Percentiles rank a stretch among this genome's conserved stretches.
These are phyloP conservation scores for Agonopterix arenella DNA, from an alignment of 2,888 invertebrate species.

Conservation along the genomic window DNA sequence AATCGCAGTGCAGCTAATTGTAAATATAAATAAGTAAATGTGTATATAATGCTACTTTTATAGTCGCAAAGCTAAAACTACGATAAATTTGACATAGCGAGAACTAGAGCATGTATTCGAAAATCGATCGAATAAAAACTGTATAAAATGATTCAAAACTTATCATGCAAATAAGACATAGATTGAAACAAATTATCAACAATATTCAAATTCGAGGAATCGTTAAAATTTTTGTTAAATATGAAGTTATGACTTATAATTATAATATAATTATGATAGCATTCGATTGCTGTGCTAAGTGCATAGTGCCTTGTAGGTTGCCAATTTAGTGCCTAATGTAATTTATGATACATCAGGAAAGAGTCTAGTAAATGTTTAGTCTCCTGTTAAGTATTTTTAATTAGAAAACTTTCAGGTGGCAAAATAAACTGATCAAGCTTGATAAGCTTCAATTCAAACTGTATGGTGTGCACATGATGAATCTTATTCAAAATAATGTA, in stretches of 20 bases:
- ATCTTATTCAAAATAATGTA: no score
- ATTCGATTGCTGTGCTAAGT: conserved; percentile 69
- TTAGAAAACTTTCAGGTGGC: conserved; percentile 12
- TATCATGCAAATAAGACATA: conserved; percentile 9
- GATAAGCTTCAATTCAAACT: conserved; percentile 18
- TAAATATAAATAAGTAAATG: conserved; percentile 57
- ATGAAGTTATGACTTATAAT: conserved; percentile 7
- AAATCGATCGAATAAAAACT: not conserved
- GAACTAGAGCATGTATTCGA: not conserved
- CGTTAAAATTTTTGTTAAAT: conserved; percentile 8
- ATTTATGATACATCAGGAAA: conserved; percentile 39
- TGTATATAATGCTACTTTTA: conserved; percentile 55
- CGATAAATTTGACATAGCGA: conserved; percentile 5
- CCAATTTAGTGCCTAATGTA: conserved; percentile 74
- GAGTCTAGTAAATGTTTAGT: conserved; percentile 21
- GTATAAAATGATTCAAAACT: not conserved
- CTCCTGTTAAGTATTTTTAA: conserved; percentile 6
- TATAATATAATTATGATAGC: conserved; percentile 8
- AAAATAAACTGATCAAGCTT: conserved; percentile 15
- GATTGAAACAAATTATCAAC: not conserved
- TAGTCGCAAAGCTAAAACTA: conserved; percentile 24
- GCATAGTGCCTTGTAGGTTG: conserved; percentile 79
- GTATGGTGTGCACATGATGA: conserved; percentile 3
- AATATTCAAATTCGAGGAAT: not conserved
- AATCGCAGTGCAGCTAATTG: conserved; percentile 48